Percentiles rank a stretch among this genome's conserved stretches.
Conservation (phyloP, 2,797 vertebrate species). For the Ctenochaetus hawaiiensis region DNA sequence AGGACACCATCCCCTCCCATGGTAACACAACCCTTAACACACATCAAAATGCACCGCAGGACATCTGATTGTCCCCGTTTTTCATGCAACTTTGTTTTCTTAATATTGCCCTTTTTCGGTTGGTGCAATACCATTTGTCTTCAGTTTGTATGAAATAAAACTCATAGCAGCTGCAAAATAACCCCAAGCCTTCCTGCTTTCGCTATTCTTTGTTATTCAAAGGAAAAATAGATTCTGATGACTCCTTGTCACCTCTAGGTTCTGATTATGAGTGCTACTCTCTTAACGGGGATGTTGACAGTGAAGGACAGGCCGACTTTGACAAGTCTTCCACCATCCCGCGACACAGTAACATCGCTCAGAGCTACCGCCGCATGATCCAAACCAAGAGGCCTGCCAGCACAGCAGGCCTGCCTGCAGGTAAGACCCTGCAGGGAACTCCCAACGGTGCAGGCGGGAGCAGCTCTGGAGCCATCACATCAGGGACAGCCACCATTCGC, state of each 20-base stretch:
- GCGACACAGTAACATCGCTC: constrained; percentile 96
- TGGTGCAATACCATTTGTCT: background rate
- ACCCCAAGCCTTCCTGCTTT: constrained; percentile 12
- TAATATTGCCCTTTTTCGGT: constrained; percentile 1
- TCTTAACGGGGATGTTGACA: constrained; percentile 93
- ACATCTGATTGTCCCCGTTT: background rate
- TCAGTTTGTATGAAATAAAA: constrained; percentile 6
- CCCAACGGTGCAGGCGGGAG: constrained; percentile 78
- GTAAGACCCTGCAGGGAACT: constrained; percentile 77
- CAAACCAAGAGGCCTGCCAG: constrained; percentile 97
- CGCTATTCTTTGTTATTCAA: constrained; percentile 18
- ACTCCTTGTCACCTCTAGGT: constrained; percentile 78
- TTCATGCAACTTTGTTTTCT: constrained; percentile 3
- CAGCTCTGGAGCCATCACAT: constrained; percentile 77
- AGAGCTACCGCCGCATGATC: constrained; percentile 98
- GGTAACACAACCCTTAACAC: constrained; percentile 79
- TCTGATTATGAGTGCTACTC: constrained; percentile 98
- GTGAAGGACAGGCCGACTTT: constrained; percentile 91
- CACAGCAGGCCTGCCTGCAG: constrained; percentile 91
- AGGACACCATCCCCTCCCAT: constrained; percentile 98
- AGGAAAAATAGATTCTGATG: constrained; percentile 12
- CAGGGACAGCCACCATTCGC: constrained; percentile 96
- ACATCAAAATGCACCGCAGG: too few relatives aligned
- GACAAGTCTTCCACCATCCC: constrained; percentile 99
- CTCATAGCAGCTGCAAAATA: constrained; percentile 6